These are phyloP conservation scores for Sphaerolaimus hirsutus DNA, from an alignment of 2,888 invertebrate genomes.

Conservation along the genomic window DNA sequence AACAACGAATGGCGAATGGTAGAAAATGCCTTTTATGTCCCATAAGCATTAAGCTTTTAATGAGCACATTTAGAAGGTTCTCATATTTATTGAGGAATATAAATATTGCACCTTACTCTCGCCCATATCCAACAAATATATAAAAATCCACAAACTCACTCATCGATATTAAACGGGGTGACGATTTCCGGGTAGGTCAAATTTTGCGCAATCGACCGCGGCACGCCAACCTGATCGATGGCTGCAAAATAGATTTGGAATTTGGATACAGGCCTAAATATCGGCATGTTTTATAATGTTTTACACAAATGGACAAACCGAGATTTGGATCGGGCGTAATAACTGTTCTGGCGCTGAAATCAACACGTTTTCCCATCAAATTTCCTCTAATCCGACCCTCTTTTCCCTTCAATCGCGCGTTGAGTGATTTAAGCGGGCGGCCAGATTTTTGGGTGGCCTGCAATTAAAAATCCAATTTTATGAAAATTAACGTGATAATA, in stretches of 20 bases:
- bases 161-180: conserved; percentile 94
- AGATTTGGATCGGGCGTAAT: conserved; percentile 35
- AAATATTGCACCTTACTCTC: too few species aligned
- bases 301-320: too few species aligned
- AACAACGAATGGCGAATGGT: too few species aligned
- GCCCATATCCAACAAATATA: too few species aligned
- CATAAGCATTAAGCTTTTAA: too few species aligned
- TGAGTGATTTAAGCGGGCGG: conserved; percentile 85
- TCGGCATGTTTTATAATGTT: too few species aligned
- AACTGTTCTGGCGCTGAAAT: conserved; percentile 94
- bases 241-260: background rate
- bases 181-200: conserved; percentile 96
- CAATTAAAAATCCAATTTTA: conserved; percentile 1
- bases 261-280: conserved; percentile 74
- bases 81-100: too few species aligned
- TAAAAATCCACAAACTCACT: too few species aligned
- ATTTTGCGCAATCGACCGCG: conserved; percentile 89
- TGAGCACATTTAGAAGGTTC: too few species aligned
- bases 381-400: conserved; percentile 97
- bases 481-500: background rate
- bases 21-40: too few species aligned
- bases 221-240: conserved; percentile 91
- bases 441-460: conserved; percentile 93
- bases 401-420: conserved; percentile 79
- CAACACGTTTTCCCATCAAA: conserved; percentile 98